Evolutionary conservation across 2,888 invertebrate genomes (phyloP), one percentile per base, ranked within the genome.

Genomic region (Ephialtes manifestator): DNA sequence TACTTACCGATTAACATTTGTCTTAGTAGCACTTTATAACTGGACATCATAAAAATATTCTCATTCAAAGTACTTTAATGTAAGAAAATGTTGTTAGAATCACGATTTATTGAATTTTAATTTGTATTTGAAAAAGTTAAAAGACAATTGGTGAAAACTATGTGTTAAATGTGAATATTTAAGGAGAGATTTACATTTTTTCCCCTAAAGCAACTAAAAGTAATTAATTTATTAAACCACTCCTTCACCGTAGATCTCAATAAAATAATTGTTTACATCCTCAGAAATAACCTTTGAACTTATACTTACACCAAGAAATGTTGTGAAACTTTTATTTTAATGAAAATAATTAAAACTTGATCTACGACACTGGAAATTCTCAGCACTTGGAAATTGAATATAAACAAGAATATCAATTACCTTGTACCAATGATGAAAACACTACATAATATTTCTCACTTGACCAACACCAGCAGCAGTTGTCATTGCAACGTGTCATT

Each of bases 401-500:
- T 79, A 51, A 48, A 83, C 76, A 35, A 71, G 80, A 24, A 35
- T 28, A 60, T 76, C 83, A 75, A 76, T 79, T 43, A 46, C 48
- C 48, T 48, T 46, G 55, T 65, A 65, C 46, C 15, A 48, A 28
- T n/a, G 18, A 60, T 51, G 43, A 67, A 74, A 78, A 68, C 48
- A 75, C 51, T 70, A 80, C 46, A 15, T 15, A 48, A 15, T 7
- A 31, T 46, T 51, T 39, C 48, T 58, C 31, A 68, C 78, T 43
- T 48, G 74, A 46, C 11, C 55, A 28, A 15, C 60, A 31, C 70
- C 60, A 60, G 70, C 63, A 46, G 39, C 72, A 58, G 43, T 74
- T 83, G 78, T 77, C 81, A 87, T 87, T 83, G 83, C 85, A 75
- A 65, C 78, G 84, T 81, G 76, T 83, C 81, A 86, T 87, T 87